Evolutionary conservation across 2,113 vertebrate genomes (phyloP).

Genomic region (Gulo gulo): DNA sequence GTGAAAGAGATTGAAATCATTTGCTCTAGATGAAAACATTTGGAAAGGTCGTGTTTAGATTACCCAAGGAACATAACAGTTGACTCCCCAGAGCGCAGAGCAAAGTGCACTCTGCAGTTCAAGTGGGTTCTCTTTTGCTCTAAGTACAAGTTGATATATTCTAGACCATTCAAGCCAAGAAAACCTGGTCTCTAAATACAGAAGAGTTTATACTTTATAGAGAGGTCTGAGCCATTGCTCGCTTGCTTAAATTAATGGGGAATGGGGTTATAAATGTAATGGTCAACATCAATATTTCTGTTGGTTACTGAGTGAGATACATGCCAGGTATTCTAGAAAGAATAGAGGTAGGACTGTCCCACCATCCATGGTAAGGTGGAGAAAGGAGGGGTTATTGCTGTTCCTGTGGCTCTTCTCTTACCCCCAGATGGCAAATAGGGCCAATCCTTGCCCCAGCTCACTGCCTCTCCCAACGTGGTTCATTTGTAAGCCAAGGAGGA

Average conservation of each 20-base stretch:
- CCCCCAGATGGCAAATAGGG: background rate
- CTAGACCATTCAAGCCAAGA: background rate
- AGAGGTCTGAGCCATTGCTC: background rate
- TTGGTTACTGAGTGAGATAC: background rate
- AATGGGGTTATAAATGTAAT: background rate
- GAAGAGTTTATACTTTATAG: background rate
- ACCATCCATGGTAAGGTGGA: background rate
- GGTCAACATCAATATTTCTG: background rate
- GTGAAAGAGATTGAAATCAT: conserved; percentile 63
- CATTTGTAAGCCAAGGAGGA: background rate
- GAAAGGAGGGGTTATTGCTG: fast-evolving
- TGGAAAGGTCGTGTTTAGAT: conserved; percentile 56
- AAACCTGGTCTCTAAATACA: background rate
- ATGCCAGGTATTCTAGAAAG: background rate
- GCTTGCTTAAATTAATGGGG: background rate
- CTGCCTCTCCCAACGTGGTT: background rate
- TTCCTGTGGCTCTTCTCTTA: background rate
- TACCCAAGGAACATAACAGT: background rate
- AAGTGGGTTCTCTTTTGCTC: conserved; percentile 26
- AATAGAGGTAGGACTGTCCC: background rate
- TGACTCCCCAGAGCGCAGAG: conserved; percentile 3
- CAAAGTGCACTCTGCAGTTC: background rate
- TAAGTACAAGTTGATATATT: background rate
- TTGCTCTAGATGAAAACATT: conserved; percentile 56
- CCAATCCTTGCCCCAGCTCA: background rate